Conservation (phyloP, 1,140 invertebrate genomes). For the Brachionus angularis region DNA sequence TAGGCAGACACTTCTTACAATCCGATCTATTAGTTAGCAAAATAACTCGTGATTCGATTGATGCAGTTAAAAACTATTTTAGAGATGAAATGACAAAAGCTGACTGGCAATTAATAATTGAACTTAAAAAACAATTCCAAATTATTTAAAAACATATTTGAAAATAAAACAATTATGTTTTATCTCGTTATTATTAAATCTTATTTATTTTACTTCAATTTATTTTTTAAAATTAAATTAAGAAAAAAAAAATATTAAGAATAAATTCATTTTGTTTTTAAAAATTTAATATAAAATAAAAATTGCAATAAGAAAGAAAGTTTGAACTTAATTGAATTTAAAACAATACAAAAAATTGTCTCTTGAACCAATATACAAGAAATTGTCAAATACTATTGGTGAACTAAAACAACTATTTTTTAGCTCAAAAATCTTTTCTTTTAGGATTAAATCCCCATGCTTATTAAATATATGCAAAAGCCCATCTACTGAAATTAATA, state of each 20-base stretch:
- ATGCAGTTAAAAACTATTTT: conserved; percentile 98
- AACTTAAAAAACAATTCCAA: conserved; percentile 94
- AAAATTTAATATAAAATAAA: conserved; percentile 11
- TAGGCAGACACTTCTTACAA: conserved; percentile 93
- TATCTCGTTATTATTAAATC: background rate
- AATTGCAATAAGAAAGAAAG: too few relatives aligned
- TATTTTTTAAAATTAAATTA: too few relatives aligned
- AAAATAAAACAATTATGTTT: background rate
- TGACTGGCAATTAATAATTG: conserved; percentile 96
- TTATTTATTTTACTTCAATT: background rate
- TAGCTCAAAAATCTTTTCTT: background rate
- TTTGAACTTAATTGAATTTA: background rate
- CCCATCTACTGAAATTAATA: conserved; percentile 1
- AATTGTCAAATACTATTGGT: background rate
- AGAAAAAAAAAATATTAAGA: background rate
- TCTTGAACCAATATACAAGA: conserved; percentile 24
- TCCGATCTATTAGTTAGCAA: conserved; percentile 91
- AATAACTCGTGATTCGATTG: conserved; percentile 93
- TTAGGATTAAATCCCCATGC: background rate
- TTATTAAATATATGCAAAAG: too few relatives aligned
- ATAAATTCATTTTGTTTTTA: conserved; percentile 13
- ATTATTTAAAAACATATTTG: conserved; percentile 61
- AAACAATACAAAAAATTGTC: conserved; percentile 25
- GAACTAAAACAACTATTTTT: conserved; percentile 40
- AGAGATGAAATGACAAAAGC: conserved; percentile 88